Percentiles rank a stretch among this genome's conserved stretches.
These are phyloP conservation scores for Sogatella furcifera DNA, from an alignment of 1,140 invertebrate genomes.

Conservation along the genomic window DNA sequence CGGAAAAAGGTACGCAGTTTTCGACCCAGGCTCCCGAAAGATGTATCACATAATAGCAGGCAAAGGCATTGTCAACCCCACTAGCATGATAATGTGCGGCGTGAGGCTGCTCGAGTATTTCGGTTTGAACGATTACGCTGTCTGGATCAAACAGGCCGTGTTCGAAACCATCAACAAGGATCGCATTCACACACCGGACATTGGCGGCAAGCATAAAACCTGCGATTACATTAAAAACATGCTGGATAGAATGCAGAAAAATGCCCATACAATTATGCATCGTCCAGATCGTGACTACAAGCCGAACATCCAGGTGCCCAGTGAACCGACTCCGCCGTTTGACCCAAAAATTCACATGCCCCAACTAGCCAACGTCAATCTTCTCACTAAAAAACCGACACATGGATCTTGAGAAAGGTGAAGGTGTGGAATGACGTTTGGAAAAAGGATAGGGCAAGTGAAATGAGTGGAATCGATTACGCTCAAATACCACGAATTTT, in stretches of 20 bases:
- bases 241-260: neutral
- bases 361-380: no score
- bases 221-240: neutral
- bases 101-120: neutral
- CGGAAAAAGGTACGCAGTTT: neutral
- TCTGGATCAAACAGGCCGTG: neutral
- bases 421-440: no score
- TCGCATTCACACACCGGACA: conserved; percentile 1
- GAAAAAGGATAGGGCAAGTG: no score
- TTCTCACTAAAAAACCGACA: no score
- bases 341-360: no score
- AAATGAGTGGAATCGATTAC: no score
- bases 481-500: no score
- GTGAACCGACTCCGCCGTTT: no score
- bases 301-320: no score
- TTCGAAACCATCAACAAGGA: conserved; percentile 3
- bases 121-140: neutral
- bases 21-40: conserved; percentile 4
- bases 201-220: conserved; percentile 12
- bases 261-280: neutral
- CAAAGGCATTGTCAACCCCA: conserved; percentile 5
- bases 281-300: no score
- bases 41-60: neutral
- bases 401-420: no score
- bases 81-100: neutral